Conservation (phyloP, 1,140 invertebrate species). For the Euura lappo region DNA sequence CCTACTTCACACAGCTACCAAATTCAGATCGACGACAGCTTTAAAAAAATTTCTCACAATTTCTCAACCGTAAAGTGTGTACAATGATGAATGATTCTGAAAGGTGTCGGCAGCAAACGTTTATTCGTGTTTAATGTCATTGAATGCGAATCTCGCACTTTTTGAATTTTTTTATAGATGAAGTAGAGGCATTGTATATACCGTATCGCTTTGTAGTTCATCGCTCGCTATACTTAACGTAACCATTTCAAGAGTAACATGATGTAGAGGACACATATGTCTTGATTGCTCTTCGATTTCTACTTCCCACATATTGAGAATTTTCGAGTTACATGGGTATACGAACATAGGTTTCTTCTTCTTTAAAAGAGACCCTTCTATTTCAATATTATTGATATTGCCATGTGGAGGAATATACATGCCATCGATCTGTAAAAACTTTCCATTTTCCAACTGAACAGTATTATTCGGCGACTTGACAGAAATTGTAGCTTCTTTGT, state of each 20-base stretch:
- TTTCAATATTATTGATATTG: neutral
- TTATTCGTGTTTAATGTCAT: too few relatives aligned
- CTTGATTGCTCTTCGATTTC: too few relatives aligned
- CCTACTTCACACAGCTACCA: too few relatives aligned
- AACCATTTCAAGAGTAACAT: neutral
- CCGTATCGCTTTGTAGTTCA: neutral
- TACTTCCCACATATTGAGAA: neutral
- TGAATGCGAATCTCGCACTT: too few relatives aligned
- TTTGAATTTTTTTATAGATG: neutral
- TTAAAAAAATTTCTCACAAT: too few relatives aligned
- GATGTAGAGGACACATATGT: neutral
- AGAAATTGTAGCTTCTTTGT: neutral
- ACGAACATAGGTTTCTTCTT: constrained; percentile 6
- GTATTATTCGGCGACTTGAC: neutral
- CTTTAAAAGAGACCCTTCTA: neutral
- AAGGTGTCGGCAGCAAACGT: too few relatives aligned
- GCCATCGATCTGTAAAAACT: neutral
- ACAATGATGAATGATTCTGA: too few relatives aligned
- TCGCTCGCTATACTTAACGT: neutral
- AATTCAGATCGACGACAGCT: too few relatives aligned
- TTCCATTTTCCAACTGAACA: neutral
- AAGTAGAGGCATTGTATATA: neutral
- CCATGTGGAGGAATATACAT: neutral
- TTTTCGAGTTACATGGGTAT: constrained; percentile 7
- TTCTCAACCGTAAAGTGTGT: too few relatives aligned